phyloP scores from a whole-genome alignment of 2,888 invertebrate species.

The Spisula subtruncata region DNA sequence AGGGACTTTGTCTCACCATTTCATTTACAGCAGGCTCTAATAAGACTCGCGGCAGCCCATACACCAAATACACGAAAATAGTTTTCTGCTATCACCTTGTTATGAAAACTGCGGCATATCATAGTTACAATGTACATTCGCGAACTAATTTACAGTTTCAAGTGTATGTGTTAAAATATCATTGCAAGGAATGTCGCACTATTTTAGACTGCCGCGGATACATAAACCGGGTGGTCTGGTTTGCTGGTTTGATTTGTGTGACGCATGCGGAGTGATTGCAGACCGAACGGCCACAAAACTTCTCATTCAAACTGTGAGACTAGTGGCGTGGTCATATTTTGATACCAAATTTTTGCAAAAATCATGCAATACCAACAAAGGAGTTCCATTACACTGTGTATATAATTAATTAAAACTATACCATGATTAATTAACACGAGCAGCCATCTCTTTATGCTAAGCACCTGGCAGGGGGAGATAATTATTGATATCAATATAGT shows the following conservation, averaged over 20 bases:
- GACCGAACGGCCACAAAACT: not conserved
- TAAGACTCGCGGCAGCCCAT: no score
- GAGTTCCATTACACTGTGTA: not conserved
- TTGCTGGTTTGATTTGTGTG: not conserved
- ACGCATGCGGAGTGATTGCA: not conserved
- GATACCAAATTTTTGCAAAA: not conserved
- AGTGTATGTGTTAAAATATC: slow-evolving; percentile 9
- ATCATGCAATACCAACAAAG: not conserved
- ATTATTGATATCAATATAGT: no score
- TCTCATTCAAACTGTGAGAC: not conserved
- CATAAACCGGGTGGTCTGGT: slow-evolving; percentile 24
- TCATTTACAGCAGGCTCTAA: no score
- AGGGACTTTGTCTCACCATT: no score
- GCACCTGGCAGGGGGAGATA: no score
- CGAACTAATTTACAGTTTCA: slow-evolving; percentile 41
- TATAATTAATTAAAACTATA: not conserved
- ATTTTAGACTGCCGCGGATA: slow-evolving; percentile 31
- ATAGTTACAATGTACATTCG: not conserved
- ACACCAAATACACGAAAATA: not conserved
- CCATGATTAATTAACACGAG: not conserved
- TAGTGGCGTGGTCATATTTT: not conserved
- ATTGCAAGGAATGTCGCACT: slow-evolving; percentile 32
- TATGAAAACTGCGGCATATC: not conserved
- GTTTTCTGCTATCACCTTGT: not conserved
- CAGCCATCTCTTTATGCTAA: no score